Percentiles rank a stretch among this genome's conserved stretches.
These are phyloP conservation scores for Trissonchulus latispiculum DNA, from an alignment of 2,888 invertebrate genomes.

Conservation along the genomic window DNA sequence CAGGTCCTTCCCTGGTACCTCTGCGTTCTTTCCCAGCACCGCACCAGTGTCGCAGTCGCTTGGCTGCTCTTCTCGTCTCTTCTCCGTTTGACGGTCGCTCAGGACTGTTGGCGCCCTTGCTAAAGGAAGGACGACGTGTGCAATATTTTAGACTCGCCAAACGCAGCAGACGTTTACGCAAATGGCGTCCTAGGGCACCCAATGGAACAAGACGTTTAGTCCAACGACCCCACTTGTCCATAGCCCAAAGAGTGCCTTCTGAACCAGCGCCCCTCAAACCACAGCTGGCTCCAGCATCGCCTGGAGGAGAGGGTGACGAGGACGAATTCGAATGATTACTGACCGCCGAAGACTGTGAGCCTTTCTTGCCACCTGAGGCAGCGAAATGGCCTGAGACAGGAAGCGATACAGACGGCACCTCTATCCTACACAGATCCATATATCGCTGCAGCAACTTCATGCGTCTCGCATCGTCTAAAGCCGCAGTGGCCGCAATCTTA, in stretches of 20 bases:
- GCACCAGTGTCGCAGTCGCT: too few relatives aligned
- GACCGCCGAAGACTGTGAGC: not conserved
- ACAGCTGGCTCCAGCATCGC: not conserved
- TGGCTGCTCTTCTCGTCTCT: not conserved
- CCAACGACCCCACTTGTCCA: not conserved
- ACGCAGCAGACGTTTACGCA: not conserved
- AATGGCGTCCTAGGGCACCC: not conserved
- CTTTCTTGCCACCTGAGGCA: not conserved
- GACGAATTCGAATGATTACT: too few relatives aligned
- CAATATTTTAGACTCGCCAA: not conserved
- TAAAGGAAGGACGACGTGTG: not conserved
- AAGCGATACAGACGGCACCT: too few relatives aligned
- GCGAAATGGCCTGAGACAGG: not conserved
- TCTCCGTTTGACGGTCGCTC: too few relatives aligned
- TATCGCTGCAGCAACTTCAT: not conserved
- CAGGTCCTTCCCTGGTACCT: not conserved
- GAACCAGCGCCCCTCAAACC: not conserved
- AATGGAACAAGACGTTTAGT: not conserved
- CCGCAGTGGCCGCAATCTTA: constrained; percentile 5
- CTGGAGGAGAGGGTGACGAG: not conserved
- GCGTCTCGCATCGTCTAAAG: not conserved
- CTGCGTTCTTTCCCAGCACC: too few relatives aligned
- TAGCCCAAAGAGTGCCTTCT: not conserved
- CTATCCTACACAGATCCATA: not conserved
- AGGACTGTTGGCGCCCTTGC: too few relatives aligned